Evolutionary conservation across 2,888 invertebrate species (phyloP).

Genomic region (Pyrocoelia pectoralis): DNA sequence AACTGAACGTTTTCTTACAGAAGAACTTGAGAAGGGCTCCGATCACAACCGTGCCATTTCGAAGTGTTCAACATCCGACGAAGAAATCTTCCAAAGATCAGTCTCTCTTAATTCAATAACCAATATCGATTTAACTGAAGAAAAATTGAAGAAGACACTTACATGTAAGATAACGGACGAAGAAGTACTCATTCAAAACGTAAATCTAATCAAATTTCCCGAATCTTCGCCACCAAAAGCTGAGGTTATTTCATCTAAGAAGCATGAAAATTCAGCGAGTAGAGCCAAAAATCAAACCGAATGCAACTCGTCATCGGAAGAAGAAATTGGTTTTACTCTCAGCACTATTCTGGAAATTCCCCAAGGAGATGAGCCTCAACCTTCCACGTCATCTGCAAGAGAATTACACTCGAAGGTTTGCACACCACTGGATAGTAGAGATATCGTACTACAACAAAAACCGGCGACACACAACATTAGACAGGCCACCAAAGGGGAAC

Average conservation of each 20-base stretch:
- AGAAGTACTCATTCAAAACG: constrained; percentile 12
- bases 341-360: no score
- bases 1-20: constrained; percentile 1
- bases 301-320: no score
- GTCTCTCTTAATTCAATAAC: neutral
- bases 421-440: no score
- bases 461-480: neutral
- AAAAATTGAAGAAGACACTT: neutral
- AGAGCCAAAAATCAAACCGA: no score
- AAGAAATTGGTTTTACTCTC: no score
- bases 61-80: neutral
- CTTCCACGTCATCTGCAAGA: no score
- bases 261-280: no score
- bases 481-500: neutral
- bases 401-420: no score
- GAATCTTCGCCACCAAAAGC: neutral
- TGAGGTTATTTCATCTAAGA: no score
- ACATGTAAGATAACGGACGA: constrained; percentile 3
- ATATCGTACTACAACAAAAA: neutral
- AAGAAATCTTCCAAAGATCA: neutral
- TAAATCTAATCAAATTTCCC: neutral
- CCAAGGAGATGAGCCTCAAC: no score
- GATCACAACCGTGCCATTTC: no score
- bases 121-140: no score
- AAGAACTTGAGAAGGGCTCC: neutral